Evolutionary conservation across 2,113 vertebrate genomes (phyloP).

Genomic region (Zosterops hypoxanthus): DNA sequence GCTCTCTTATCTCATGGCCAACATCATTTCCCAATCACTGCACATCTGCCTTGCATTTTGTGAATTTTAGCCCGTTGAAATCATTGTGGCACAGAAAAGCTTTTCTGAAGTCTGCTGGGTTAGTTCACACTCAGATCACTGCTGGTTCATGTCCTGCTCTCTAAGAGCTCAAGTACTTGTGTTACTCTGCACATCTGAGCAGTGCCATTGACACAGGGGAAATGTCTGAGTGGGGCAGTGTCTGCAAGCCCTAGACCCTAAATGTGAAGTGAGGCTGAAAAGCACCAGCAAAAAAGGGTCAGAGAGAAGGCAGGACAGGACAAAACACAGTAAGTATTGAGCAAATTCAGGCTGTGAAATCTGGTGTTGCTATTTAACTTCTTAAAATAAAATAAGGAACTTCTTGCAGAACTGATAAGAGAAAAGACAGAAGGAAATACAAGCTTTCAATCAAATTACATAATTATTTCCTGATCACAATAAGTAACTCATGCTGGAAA

Average conservation of each 20-base stretch:
- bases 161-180: not conserved
- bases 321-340: not conserved
- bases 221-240: not conserved
- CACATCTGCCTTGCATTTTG: slow-evolving; percentile 30
- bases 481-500: not conserved
- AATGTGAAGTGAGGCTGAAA: not conserved
- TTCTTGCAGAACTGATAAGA: not conserved
- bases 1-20: not conserved
- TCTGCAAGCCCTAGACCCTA: not conserved
- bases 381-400: not conserved
- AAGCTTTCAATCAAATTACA: not conserved
- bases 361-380: not conserved
- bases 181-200: not conserved
- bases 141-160: not conserved
- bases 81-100: not conserved
- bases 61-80: slow-evolving; percentile 18
- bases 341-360: not conserved
- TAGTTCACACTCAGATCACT: not conserved
- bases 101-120: not conserved
- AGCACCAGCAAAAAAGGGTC: not conserved
- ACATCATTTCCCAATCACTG: not conserved
- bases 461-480: not conserved
- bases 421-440: not conserved
- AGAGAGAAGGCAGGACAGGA: not conserved
- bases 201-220: not conserved